Base-by-base conservation (phyloP, 2,888 invertebrate genomes). In the Meiosimyza decipiens region DNA sequence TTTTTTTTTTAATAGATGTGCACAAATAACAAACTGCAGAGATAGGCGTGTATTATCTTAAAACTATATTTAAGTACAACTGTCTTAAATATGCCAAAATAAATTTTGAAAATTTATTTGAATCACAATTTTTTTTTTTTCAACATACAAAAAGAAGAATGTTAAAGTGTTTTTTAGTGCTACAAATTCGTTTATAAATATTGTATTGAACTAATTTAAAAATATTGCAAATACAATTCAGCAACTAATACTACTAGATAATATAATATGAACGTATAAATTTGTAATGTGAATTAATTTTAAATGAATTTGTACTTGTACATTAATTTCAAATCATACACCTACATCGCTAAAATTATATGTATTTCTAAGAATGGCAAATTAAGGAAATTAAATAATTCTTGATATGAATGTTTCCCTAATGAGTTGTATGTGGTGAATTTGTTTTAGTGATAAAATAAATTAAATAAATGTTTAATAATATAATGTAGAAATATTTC, bases 21-120 rank as follows among this genome's bases (percentile, higher is more conserved):
- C 76, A 71, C 71, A 70, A 71, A 74, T 76, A 75, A 77, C 76
- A 74, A 77, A 76, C 75, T 75, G 75, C 77, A 75, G 70, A 70
- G 71, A 76, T 75, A 74, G 74, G 72, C 75, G 73, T 69, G 68
- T 71, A 18, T 55, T 68, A 40, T 15, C 57, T 64, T 57, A 70
- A 51, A 60, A 51, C 69, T 70, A 70, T 13, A 52, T n/a, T 40
- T 52, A 69, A 69, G 22, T 18, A 49, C 15, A n/a, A 63, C n/a
- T 40, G n/a, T 47, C 15, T 6, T 57, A 15, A 28, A 57, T 57
- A 28, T 28, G 16, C 57, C 57, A 40, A 40, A 40, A 40, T 40
- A 40, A 40, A 40, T 40, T 40, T 40, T 40, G 6, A 40, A 40
- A 40, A 40, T 40, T 40, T 40, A 40, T 40, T 40, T 40, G 40